Evolutionary conservation across 2,888 invertebrate species (phyloP), one percentile per base, ranked within the genome.

Genomic region (Meiosimyza decipiens): DNA sequence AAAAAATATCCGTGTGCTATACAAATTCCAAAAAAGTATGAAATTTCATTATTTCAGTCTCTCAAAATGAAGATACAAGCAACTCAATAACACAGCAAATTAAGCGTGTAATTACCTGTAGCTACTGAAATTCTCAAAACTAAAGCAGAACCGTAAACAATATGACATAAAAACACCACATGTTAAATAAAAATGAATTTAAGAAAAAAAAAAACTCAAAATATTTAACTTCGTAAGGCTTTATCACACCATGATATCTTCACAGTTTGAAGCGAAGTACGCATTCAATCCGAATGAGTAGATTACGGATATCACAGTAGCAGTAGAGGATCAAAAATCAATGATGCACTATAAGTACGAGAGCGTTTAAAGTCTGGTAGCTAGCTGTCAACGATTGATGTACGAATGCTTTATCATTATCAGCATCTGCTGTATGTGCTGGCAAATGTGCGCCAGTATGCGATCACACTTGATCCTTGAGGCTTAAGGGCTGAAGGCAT

Each of bases 381-480:
- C 74, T 67, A 60, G 67, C 75, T 78, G 77, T 76, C 78, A 77
- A 74, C 76, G 74, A 74, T 77, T 77, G 77, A 77, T 77, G 77
- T 76, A 75, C 75, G 70, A 70, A 70, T 67, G 60, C 75, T 76
- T 78, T 78, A 78, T 78, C 78, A 75, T 73, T 71, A 75, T 73
- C 74, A 66, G 67, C 74, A 72, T 75, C 76, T 73, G 74, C 40
- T 69, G 75, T 71, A 71, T 71, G 73, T 74, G 72, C 59, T 71
- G 59, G 69, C 64, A 33, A 47, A 55, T 47, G 33, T 28, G 51
- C 54, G 57, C 51, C 13, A n/a, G 13, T 47, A 6, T 12, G 6
- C 22, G 57, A 28, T 28, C 28, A 57, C 18, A 40, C 40, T 40
- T 18, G 18, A 12, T 57, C 18, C 12, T 12, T 13, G 3, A 28